Base-by-base conservation (phyloP, 1,140 invertebrate genomes). In the Heliconius hermathena region DNA sequence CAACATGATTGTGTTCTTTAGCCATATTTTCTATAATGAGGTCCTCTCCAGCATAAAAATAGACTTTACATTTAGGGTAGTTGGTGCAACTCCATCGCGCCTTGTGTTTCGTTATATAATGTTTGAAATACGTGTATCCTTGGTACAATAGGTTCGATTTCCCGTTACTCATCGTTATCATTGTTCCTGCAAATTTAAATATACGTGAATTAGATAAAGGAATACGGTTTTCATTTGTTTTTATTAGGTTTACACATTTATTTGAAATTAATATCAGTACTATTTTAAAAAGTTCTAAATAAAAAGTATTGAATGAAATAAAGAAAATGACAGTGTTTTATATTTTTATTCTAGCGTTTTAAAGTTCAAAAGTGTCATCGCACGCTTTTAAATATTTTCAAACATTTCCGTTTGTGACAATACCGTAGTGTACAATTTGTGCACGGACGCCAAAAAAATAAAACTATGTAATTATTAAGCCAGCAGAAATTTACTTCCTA, bases 61-160 rank as follows among this genome's bases (percentile, higher is more conserved):
- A 79, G 1, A 29, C 78, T 54, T 79, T 82, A 26, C 81, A 82
- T 33, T 54, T 76, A 16, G 81, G 81, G 54, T 82, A 77, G n/a
- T 75, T 82, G 16, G 81, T 79, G 74, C 81, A 82, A 22, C 57
- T 76, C 81, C 81, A 82, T n/a, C 81, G 77, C 2, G 29, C 33
- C 22, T 38, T 66, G 26, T 33, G 3, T 2, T 72, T 57, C 3
- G 60, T 73, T 11, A 5, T 3, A 8, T 80, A 78, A 46, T 80
- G 57, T 46, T 74, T 82, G 49, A 76, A 82, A 71, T 80, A 80
- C 22, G 71, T 80, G 36, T 71, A 74, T 6, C 73, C 46, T 13
- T 71, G 66, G 75, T 71, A 74, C 3, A 81, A 22, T 57, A 81
- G 46, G 20, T 81, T 72, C 8, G 71, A 49, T 71, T 77, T 81